Evolutionary conservation across 1,140 invertebrate genomes (phyloP), one percentile per base, ranked within the genome.

Genomic region (Ceratitis capitata): DNA sequence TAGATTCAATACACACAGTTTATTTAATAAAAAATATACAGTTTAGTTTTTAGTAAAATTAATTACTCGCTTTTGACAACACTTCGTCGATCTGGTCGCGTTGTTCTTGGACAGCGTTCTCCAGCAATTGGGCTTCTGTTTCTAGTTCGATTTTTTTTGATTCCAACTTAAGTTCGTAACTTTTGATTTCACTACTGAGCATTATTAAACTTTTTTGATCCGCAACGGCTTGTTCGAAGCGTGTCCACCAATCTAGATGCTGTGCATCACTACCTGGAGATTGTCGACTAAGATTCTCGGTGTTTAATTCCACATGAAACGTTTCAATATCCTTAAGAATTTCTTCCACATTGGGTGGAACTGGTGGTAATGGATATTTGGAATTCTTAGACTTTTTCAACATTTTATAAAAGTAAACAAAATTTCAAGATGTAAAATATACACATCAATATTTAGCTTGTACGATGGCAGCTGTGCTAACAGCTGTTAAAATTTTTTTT

Each of bases 311-410:
- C 9, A 88, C 86, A 45, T 89, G 85, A 78, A 90, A 90, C 42
- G 89, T 88, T 83, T 90, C 88, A 83, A 91, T 78, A 56, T 91
- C 89, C 26, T 85, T 85, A 10, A 89, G 51, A 51, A 91, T 87
- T 74, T 91, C 89, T 1, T 89, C 89, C 7, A 89, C 42, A 14
- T 85, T 87, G 7, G 89, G 89, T 0, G 89, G 86, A 47, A 85
- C 35, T 1, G 89, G 89, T 10, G 88, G 88, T 6, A 89, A 87
- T 23, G 87, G 87, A 3, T 85, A 74, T 85, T 89, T 87, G 29
- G 64, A 69, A 82, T 88, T 86, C 83, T 89, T 91, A 1, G 88
- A 85, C 83, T 87, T 91, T 64, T 87, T 91, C 29, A 91, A 91
- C 89, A 91, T 91, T 56, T 49, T 86, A 51, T 19, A 69, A 26